Conservation (phyloP, 2,113 vertebrate species). For the Nestor notabilis region DNA sequence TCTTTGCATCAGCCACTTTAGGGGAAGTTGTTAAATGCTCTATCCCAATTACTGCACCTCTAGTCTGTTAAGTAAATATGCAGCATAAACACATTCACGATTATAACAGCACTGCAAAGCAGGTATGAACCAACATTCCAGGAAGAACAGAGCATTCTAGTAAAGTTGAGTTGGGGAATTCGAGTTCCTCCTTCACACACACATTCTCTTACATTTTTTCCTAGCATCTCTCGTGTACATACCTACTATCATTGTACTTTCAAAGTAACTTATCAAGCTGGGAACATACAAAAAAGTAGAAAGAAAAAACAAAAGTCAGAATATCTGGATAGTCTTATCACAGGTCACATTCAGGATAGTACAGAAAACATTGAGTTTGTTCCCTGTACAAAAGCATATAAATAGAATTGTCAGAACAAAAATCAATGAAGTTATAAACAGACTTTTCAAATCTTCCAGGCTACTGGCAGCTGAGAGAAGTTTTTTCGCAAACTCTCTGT, state of each 20-base stretch:
- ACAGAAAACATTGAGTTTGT: background rate
- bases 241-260: background rate
- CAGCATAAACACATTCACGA: background rate
- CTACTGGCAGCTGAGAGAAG: background rate
- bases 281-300: background rate
- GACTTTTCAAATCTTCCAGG: background rate
- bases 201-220: background rate
- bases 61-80: background rate
- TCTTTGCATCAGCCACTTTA: background rate
- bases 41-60: background rate
- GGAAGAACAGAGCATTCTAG: background rate
- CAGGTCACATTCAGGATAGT: background rate
- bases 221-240: background rate
- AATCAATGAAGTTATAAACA: background rate
- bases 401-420: background rate
- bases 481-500: background rate
- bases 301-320: background rate
- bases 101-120: background rate
- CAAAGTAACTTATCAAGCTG: background rate
- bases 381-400: rapidly evolving
- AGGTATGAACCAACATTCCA: background rate
- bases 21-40: background rate
- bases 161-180: background rate
- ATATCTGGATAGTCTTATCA: background rate
- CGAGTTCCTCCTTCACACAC: background rate